Evolutionary conservation across 2,888 invertebrate species (phyloP).

Genomic region (Alloplasta piceator): DNA sequence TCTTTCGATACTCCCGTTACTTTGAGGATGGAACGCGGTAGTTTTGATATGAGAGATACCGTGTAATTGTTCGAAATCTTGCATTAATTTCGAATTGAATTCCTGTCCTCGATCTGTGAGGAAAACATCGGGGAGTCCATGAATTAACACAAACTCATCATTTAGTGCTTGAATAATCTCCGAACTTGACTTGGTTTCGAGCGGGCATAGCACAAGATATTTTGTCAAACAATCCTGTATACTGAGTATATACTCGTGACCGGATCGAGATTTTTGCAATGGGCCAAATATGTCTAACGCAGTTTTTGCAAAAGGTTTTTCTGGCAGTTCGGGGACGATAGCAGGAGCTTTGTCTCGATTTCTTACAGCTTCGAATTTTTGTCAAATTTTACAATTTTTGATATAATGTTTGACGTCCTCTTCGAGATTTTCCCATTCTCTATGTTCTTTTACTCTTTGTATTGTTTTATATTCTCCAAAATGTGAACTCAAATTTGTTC

Average conservation of each 20-base stretch:
- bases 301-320: constrained; percentile 49
- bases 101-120: constrained; percentile 52
- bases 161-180: constrained; percentile 52
- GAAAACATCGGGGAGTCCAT: constrained; percentile 52
- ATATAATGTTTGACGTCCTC: constrained; percentile 42
- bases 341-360: constrained; percentile 32
- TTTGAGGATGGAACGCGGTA: constrained; percentile 59
- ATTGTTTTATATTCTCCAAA: constrained; percentile 50
- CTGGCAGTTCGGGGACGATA: constrained; percentile 37
- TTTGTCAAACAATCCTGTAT: constrained; percentile 44
- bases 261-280: constrained; percentile 50
- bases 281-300: constrained; percentile 46
- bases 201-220: constrained; percentile 67
- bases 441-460: constrained; percentile 45
- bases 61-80: constrained; percentile 50
- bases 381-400: constrained; percentile 39
- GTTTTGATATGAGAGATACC: constrained; percentile 49
- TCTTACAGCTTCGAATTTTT: constrained; percentile 32
- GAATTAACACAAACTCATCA: constrained; percentile 47
- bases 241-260: constrained; percentile 56
- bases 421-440: constrained; percentile 47
- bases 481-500: constrained; percentile 33
- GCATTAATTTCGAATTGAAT: constrained; percentile 50
- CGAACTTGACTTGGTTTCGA: constrained; percentile 67
- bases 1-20: constrained; percentile 55